Conservation (phyloP, 1,140 invertebrate genomes). For the Leptopilina clavipes region DNA sequence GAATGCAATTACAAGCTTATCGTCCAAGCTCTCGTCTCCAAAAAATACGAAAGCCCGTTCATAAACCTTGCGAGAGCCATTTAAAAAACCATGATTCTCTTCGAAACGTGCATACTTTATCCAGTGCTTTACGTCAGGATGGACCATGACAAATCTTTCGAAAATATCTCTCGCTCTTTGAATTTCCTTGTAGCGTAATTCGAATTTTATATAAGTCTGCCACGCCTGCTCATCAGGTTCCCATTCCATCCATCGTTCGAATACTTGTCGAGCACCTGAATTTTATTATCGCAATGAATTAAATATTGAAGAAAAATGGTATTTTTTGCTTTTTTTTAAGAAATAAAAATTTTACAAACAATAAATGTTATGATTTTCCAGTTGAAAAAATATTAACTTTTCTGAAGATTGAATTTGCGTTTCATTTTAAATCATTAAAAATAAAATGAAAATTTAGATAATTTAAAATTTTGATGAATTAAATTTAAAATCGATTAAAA, state of each 20-base stretch:
- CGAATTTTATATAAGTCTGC: conserved; percentile 99
- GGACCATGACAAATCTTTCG: conserved; percentile 96
- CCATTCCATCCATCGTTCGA: conserved; percentile 99
- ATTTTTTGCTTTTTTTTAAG: too few species aligned
- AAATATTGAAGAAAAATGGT: too few species aligned
- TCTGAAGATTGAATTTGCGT: too few species aligned
- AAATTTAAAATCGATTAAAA: too few species aligned
- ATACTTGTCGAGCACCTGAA: conserved; percentile 84
- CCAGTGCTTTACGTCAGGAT: conserved; percentile 98
- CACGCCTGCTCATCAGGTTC: conserved; percentile 99
- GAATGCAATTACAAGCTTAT: conserved; percentile 96
- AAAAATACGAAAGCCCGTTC: conserved; percentile 98
- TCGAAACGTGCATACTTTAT: conserved; percentile 98
- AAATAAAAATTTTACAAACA: too few species aligned
- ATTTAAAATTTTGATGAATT: too few species aligned
- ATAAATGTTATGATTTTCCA: too few species aligned
- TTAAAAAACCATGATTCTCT: conserved; percentile 95
- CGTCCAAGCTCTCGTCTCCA: conserved; percentile 96
- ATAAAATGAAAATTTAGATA: too few species aligned
- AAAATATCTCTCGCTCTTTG: conserved; percentile 95
- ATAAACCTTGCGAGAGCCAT: conserved; percentile 91
- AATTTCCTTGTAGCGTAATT: conserved; percentile 97
- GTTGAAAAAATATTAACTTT: too few species aligned
- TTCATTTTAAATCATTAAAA: too few species aligned
- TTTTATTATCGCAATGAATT: background rate